A percentile compares a stretch with the other conserved stretches of the same genome.
These are phyloP conservation scores for Haemorhous mexicanus DNA, from an alignment of 2,113 vertebrate species.

Conservation along the genomic window DNA sequence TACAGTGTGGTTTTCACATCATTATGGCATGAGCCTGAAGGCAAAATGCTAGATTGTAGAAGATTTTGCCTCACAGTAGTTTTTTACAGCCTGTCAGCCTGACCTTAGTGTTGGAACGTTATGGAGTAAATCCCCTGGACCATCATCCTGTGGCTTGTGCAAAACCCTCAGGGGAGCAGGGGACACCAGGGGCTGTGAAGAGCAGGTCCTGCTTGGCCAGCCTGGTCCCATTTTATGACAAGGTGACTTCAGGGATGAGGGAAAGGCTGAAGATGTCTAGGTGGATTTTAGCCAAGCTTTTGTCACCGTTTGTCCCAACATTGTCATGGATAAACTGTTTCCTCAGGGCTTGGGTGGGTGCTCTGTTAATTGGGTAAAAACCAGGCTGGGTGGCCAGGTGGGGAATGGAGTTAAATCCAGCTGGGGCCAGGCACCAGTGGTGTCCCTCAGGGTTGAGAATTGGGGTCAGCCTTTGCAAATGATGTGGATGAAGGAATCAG, in stretches of 20 bases:
- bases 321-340: background rate
- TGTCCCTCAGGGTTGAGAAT: no score
- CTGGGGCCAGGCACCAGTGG: background rate
- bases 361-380: background rate
- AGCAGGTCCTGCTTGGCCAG: background rate
- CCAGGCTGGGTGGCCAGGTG: background rate
- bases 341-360: background rate
- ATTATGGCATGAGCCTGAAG: background rate
- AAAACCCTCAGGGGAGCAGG: background rate
- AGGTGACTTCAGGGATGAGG: background rate
- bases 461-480: background rate
- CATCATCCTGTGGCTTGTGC: rapidly evolving
- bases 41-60: background rate
- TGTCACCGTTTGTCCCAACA: background rate
- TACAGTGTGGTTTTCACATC: background rate
- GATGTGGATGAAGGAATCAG: background rate
- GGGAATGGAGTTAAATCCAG: background rate
- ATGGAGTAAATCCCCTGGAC: background rate
- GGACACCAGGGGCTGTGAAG: background rate
- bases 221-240: no score
- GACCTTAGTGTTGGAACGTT: background rate
- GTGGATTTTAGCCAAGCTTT: background rate
- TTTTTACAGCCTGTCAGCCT: background rate
- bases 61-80: background rate
- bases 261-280: background rate